Evolutionary conservation across 2,797 vertebrate species (phyloP).

Genomic region (Poeciliopsis turneri): DNA sequence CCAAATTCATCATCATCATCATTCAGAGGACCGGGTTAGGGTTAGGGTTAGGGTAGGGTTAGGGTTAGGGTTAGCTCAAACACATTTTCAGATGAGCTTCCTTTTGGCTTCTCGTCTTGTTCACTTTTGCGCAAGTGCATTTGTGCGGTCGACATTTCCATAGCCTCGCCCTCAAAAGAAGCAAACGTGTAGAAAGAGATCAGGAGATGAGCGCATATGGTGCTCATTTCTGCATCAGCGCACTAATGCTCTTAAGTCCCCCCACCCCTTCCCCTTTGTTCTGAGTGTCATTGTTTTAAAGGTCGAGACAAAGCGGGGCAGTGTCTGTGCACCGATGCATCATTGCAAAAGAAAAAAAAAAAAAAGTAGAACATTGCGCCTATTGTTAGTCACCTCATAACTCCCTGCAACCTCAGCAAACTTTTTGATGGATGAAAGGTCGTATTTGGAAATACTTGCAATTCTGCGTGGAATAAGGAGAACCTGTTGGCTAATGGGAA

Average conservation of each 20-base stretch:
- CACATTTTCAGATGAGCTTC: conserved; percentile 28
- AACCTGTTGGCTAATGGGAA: not conserved
- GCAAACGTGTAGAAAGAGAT: conserved; percentile 39
- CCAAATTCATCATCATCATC: conserved; percentile 36
- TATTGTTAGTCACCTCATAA: conserved; percentile 60
- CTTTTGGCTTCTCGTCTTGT: not conserved
- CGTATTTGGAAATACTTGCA: conserved; percentile 8
- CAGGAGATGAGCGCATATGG: conserved; percentile 52
- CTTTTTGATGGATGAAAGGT: conserved; percentile 43
- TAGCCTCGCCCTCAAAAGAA: conserved; percentile 52
- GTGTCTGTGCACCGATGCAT: conserved; percentile 53
- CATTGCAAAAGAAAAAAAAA: conserved; percentile 6
- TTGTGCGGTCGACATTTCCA: conserved; percentile 48
- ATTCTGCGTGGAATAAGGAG: not conserved
- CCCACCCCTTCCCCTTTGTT: conserved; percentile 59
- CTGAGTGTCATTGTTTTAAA: conserved; percentile 69
- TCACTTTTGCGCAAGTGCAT: conserved; percentile 11
- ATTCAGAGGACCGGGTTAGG: conserved; percentile 29
- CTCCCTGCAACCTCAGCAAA: conserved; percentile 45
- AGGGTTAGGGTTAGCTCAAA: conserved; percentile 7
- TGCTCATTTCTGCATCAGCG: conserved; percentile 71
- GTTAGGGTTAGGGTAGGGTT: too few relatives aligned
- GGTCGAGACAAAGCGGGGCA: conserved; percentile 58
- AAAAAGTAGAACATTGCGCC: conserved; percentile 62
- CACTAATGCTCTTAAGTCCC: conserved; percentile 71